phyloP scores from a whole-genome alignment of 2,113 vertebrate genomes.

The Capreolus pygargus region DNA sequence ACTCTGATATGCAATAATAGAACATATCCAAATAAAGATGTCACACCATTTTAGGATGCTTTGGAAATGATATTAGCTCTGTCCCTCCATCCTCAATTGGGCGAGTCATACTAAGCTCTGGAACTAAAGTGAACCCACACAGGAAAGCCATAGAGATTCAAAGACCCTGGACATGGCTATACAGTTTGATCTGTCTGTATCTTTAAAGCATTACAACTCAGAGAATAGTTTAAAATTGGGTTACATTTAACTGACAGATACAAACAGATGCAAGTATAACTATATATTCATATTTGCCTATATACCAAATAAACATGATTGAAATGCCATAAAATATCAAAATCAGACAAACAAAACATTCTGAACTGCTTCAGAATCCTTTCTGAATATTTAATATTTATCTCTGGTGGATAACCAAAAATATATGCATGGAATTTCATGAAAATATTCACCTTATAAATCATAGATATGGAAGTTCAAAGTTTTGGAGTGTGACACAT shows the following conservation, averaged over 20 bases:
- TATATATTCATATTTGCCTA: not conserved
- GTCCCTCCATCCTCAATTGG: not conserved
- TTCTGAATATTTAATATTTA: constrained; percentile 42
- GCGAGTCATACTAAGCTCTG: not conserved
- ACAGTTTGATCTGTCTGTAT: not conserved
- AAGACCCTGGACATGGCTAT: not conserved
- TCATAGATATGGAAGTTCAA: not conserved
- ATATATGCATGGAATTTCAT: constrained; percentile 28
- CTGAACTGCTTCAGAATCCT: not conserved
- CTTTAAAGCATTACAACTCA: not conserved
- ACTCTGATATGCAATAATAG: not conserved
- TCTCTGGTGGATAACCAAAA: not conserved
- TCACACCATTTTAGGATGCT: not conserved
- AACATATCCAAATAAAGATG: not conserved
- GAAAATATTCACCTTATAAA: constrained; percentile 33
- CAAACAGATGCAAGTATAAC: not conserved
- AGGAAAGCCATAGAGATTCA: not conserved
- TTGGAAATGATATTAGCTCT: not conserved
- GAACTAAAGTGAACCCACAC: not conserved
- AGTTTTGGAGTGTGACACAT: not conserved
- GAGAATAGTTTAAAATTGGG: not conserved
- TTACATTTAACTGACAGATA: constrained; percentile 3
- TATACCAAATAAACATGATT: not conserved
- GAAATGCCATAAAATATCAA: constrained; percentile 34
- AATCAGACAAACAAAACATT: not conserved